Percentiles rank a stretch among this genome's conserved stretches.
Conservation (phyloP, 2,888 invertebrate genomes). For the Mantis religiosa region DNA sequence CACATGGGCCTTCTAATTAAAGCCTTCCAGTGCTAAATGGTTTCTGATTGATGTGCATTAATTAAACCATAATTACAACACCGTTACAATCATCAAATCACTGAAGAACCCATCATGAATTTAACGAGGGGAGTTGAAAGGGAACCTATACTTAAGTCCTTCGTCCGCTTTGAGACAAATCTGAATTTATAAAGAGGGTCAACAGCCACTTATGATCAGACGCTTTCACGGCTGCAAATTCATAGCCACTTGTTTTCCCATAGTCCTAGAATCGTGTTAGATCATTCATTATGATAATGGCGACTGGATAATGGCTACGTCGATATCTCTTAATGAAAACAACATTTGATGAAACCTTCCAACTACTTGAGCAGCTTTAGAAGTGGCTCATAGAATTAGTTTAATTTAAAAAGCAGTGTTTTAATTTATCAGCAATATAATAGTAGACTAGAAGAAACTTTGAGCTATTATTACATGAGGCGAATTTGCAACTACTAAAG, state of each 20-base stretch:
- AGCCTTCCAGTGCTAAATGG: conserved; percentile 21
- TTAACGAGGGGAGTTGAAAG: neutral
- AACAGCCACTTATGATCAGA: neutral
- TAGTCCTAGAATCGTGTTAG: neutral
- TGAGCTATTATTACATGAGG: too few relatives aligned
- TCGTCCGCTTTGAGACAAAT: neutral
- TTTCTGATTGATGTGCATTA: conserved; percentile 29
- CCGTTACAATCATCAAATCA: neutral
- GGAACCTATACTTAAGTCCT: neutral
- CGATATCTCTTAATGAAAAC: neutral
- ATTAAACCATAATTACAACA: conserved; percentile 25
- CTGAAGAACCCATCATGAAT: neutral
- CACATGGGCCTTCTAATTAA: neutral
- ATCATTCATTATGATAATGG: neutral
- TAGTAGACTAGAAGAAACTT: too few relatives aligned
- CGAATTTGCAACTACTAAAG: too few relatives aligned
- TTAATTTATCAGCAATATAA: too few relatives aligned
- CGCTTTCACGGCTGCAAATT: neutral
- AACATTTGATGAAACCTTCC: neutral
- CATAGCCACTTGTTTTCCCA: neutral
- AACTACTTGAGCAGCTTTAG: neutral
- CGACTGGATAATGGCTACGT: neutral
- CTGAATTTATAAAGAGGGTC: conserved; percentile 1
- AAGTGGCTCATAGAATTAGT: neutral
- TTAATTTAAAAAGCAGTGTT: too few relatives aligned